Evolutionary conservation across 2,113 vertebrate species (phyloP).

Genomic region (Prinia subflava): DNA sequence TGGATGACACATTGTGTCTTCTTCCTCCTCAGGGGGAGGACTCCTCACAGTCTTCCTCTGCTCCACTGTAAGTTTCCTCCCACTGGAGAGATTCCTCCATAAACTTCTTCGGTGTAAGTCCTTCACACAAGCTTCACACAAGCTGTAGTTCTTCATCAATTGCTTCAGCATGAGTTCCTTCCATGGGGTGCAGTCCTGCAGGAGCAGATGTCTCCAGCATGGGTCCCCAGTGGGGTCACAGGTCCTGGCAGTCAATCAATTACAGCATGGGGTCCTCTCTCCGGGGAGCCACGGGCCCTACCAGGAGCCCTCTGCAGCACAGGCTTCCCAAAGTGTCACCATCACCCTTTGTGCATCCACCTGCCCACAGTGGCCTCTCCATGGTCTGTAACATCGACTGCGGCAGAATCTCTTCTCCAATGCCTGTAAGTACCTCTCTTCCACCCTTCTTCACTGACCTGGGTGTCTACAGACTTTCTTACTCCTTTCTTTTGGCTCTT

Average conservation of each 20-base stretch:
- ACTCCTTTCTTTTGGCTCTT: not conserved
- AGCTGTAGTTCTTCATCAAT: not conserved
- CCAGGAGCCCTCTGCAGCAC: not conserved
- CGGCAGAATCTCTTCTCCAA: fast-evolving
- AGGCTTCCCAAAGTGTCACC: not conserved
- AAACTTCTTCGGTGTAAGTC: fast-evolving
- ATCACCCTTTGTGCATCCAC: not conserved
- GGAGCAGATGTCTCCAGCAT: not conserved
- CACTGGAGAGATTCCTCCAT: not conserved
- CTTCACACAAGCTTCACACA: too few relatives aligned
- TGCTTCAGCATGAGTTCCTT: fast-evolving
- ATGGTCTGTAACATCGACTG: fast-evolving
- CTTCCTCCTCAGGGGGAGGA: not conserved
- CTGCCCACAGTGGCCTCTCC: not conserved
- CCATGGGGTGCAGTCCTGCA: not conserved
- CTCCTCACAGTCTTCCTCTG: not conserved
- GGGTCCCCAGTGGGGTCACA: not conserved
- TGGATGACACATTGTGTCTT: not conserved
- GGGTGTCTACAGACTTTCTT: not conserved
- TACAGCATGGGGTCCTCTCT: not conserved
- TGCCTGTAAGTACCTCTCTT: not conserved
- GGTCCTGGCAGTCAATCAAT: not conserved
- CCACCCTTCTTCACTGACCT: not conserved
- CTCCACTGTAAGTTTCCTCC: fast-evolving
- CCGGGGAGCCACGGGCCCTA: not conserved